Conservation (phyloP, 1,140 invertebrate species). For the Scylla paramamosain region DNA sequence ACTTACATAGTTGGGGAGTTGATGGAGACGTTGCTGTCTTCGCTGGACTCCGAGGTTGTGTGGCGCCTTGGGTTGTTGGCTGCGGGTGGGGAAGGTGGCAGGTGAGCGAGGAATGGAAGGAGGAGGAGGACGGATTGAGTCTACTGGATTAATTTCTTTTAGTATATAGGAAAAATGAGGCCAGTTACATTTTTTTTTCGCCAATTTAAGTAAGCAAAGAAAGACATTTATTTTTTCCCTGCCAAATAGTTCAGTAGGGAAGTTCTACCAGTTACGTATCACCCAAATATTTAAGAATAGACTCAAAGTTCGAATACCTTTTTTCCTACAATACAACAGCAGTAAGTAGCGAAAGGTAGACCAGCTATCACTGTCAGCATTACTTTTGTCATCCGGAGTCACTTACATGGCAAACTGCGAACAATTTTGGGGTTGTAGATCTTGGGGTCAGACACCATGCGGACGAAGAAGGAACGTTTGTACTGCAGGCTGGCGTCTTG, state of each 20-base stretch:
- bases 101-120: neutral
- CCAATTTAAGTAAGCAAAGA: too few species aligned
- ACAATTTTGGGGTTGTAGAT: constrained; percentile 95
- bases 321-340: too few species aligned
- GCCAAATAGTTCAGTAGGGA: too few species aligned
- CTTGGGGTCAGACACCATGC: constrained; percentile 97
- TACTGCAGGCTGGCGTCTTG: constrained; percentile 87
- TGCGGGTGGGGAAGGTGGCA: neutral
- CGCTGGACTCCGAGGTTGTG: constrained; percentile 10
- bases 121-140: too few species aligned
- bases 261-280: too few species aligned
- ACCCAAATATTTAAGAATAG: too few species aligned
- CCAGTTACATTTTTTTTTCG: neutral
- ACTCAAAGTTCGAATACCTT: too few species aligned
- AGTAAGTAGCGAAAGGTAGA: too few species aligned
- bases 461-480: constrained; percentile 96
- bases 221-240: too few species aligned
- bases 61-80: constrained; percentile 44
- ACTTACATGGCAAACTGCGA: constrained; percentile 83
- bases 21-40: constrained; percentile 52
- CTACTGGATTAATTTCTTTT: neutral
- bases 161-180: neutral
- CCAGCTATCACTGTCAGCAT: too few species aligned
- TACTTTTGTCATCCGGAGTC: too few species aligned
- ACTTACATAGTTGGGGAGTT: constrained; percentile 68